These are phyloP conservation scores for Parazoanthus swiftii DNA, from an alignment of 92 coral and sea anemone genomes.

Conservation along the genomic window DNA sequence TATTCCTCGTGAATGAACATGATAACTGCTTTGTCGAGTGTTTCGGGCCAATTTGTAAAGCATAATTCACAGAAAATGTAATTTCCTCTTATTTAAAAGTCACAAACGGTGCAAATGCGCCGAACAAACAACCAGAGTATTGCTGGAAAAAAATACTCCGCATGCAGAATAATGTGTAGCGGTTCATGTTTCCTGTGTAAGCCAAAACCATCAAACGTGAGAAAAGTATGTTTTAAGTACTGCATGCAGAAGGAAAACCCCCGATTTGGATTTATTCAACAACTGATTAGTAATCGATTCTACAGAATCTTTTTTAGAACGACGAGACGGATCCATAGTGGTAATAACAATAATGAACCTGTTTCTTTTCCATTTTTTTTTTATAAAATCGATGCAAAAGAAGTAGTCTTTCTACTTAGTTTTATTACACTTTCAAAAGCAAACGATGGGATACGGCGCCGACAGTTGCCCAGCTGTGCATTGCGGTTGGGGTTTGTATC, in stretches of 20 bases:
- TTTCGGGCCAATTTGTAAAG: neutral
- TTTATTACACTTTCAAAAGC: neutral
- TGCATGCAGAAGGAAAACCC: neutral
- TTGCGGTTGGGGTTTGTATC: slow-evolving; percentile 3
- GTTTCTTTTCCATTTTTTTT: neutral
- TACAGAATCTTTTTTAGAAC: neutral
- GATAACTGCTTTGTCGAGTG: neutral
- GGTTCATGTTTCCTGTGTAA: neutral
- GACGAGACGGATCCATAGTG: neutral
- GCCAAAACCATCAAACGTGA: neutral
- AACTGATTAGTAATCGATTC: neutral
- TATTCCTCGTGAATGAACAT: neutral
- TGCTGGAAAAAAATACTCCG: neutral
- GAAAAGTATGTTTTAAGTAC: neutral
- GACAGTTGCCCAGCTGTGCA: slow-evolving; percentile 4
- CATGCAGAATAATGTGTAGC: neutral
- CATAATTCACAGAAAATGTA: slow-evolving; percentile 2
- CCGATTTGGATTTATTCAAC: neutral
- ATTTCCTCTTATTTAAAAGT: neutral
- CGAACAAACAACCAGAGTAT: neutral
- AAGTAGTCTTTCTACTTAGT: slow-evolving; percentile 7
- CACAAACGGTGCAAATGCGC: neutral
- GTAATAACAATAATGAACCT: neutral
- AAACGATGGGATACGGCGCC: slow-evolving; percentile 24
- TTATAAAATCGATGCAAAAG: neutral